Evolutionary conservation across 2,113 vertebrate species (phyloP).

Genomic region (Plestiodon gilberti): DNA sequence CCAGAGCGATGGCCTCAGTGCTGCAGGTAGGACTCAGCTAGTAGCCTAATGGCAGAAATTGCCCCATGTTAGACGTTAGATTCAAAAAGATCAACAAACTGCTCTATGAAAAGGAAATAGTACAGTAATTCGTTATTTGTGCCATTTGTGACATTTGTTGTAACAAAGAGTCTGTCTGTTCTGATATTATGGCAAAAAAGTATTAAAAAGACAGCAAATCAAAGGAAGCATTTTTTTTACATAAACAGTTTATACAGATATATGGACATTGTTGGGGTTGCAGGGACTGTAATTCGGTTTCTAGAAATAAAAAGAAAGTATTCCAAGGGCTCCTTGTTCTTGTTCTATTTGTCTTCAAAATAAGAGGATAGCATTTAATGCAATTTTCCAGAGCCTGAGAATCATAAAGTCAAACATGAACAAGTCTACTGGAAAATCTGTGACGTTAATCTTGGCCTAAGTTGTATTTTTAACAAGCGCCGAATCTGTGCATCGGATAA

Average conservation of each 20-base stretch:
- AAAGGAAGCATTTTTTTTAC: conserved; percentile 52
- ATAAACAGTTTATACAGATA: conserved; percentile 57
- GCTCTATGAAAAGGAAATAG: background rate
- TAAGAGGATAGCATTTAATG: conserved; percentile 78
- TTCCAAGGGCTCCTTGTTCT: conserved; percentile 71
- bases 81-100: background rate
- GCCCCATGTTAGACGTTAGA: background rate
- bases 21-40: background rate
- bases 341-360: conserved; percentile 73
- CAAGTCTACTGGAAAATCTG: conserved; percentile 90
- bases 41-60: background rate
- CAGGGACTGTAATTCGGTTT: conserved; percentile 78
- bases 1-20: background rate
- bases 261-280: conserved; percentile 73
- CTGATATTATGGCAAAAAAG: conserved; percentile 44
- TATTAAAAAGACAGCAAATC: conserved; percentile 50
- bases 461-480: conserved; percentile 88
- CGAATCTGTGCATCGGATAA: conserved; percentile 89
- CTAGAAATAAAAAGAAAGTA: conserved; percentile 75
- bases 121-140: conserved; percentile 49
- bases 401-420: conserved; percentile 85
- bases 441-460: conserved; percentile 89
- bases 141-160: background rate
- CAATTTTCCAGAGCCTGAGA: conserved; percentile 80
- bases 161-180: conserved; percentile 52